A percentile compares a stretch with the other conserved stretches of the same genome.
phyloP scores from a whole-genome alignment of 1,140 invertebrate genomes.

The Drosophila pectinifera region DNA sequence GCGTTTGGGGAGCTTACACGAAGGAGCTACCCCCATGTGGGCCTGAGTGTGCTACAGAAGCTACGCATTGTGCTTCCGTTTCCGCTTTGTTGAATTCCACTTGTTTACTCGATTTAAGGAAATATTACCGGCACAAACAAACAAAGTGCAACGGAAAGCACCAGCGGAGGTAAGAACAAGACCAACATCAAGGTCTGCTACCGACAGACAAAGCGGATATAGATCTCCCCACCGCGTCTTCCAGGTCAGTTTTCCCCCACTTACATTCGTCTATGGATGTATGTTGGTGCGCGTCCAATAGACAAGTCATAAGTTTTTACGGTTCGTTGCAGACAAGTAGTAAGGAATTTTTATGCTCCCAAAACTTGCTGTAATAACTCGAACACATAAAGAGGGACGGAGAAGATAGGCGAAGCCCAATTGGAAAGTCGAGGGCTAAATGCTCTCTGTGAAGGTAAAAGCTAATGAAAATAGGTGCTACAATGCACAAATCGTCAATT shows the following conservation, averaged over 20 bases:
- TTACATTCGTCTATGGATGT: background rate
- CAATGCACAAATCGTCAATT: slow-evolving; percentile 25
- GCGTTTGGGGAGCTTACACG: slow-evolving; percentile 54
- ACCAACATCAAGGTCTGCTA: slow-evolving; percentile 21
- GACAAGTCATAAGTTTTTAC: slow-evolving; percentile 81
- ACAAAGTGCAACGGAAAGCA: slow-evolving; percentile 67
- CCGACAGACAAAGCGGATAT: slow-evolving; percentile 48
- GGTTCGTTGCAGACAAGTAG: slow-evolving; percentile 76
- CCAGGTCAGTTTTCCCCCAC: slow-evolving; percentile 19
- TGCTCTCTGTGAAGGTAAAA: slow-evolving; percentile 31
- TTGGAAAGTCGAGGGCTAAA: slow-evolving; percentile 27
- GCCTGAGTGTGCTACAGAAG: slow-evolving; percentile 41
- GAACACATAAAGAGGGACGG: slow-evolving; percentile 34
- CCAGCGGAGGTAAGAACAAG: slow-evolving; percentile 27
- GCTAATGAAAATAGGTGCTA: slow-evolving; percentile 12
- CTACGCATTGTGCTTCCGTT: slow-evolving; percentile 82
- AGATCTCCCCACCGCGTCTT: slow-evolving; percentile 40
- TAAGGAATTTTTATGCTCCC: slow-evolving; percentile 80
- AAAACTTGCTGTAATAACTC: slow-evolving; percentile 78
- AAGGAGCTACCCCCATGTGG: slow-evolving; percentile 34
- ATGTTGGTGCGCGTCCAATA: slow-evolving; percentile 58
- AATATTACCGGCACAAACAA: slow-evolving; percentile 83
- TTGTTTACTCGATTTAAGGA: slow-evolving; percentile 83
- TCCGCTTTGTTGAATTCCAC: slow-evolving; percentile 82
- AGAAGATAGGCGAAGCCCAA: slow-evolving; percentile 24